phyloP scores from a whole-genome alignment of 2,797 vertebrate species.

The Tinamus major region DNA sequence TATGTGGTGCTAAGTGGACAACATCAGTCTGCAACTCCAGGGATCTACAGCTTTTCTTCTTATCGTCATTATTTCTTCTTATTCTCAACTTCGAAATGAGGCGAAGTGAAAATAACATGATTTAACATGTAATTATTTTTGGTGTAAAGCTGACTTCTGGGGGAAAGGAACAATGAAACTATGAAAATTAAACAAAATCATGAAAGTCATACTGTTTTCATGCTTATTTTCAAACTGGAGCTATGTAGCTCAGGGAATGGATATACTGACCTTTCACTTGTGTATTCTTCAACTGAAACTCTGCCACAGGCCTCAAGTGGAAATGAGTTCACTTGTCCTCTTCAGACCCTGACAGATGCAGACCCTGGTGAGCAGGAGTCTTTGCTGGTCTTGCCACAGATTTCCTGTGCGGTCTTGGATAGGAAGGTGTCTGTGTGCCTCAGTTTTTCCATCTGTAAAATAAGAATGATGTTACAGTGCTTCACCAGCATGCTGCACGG shows the following conservation, averaged over 20 bases:
- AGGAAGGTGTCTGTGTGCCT: slow-evolving; percentile 63
- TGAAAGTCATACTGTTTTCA: background rate
- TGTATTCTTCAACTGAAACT: background rate
- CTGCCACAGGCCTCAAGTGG: background rate
- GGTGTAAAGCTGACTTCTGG: background rate
- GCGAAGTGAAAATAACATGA: background rate
- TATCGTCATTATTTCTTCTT: background rate
- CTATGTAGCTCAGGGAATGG: background rate
- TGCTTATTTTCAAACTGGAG: background rate
- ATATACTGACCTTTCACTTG: background rate
- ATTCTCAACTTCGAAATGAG: background rate
- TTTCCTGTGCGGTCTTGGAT: slow-evolving; percentile 69
- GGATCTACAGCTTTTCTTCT: background rate
- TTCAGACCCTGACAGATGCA: background rate
- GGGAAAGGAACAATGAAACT: background rate
- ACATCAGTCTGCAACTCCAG: background rate
- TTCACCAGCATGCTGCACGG: background rate
- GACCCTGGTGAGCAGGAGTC: slow-evolving; percentile 29
- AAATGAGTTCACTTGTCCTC: slow-evolving; percentile 16
- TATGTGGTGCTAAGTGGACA: background rate
- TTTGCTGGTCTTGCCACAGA: slow-evolving; percentile 56
- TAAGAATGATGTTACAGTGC: slow-evolving; percentile 39
- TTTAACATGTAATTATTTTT: background rate
- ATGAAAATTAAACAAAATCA: background rate
- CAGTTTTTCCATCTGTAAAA: slow-evolving; percentile 72